A percentile compares a stretch with the other conserved stretches of the same genome.
Conservation (phyloP, 2,113 vertebrate species). For the Trogon melanurus region DNA sequence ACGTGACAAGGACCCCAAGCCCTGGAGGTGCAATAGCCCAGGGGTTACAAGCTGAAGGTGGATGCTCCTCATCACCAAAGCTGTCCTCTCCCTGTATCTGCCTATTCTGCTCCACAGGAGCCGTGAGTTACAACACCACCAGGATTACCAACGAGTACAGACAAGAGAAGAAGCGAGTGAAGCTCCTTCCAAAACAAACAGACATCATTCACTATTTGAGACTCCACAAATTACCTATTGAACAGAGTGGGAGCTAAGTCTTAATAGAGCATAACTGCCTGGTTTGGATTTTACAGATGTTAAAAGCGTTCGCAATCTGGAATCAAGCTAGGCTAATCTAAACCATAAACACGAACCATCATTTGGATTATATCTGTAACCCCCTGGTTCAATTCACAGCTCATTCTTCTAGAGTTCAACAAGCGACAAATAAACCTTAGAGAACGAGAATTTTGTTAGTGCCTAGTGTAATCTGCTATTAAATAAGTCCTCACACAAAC, state of each 20-base stretch:
- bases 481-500: constrained; percentile 25
- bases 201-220: background rate
- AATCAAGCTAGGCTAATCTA: constrained; percentile 8
- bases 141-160: background rate
- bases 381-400: background rate
- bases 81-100: background rate
- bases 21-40: background rate
- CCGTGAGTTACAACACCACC: background rate
- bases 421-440: background rate
- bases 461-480: background rate
- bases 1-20: background rate
- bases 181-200: constrained; percentile 7
- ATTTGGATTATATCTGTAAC: background rate
- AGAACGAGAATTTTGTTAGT: background rate
- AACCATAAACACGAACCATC: background rate
- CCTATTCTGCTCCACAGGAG: background rate
- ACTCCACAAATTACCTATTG: background rate
- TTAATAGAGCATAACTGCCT: background rate
- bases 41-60: background rate
- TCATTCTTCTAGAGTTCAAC: constrained; percentile 21
- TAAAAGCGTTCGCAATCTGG: background rate
- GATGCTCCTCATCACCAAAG: background rate
- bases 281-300: constrained; percentile 30
- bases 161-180: background rate
- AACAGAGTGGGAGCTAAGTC: background rate